Percentiles rank a stretch among this genome's conserved stretches.
Conservation (phyloP, 2,113 vertebrate genomes). For the Paradoxurus hermaphroditus region DNA sequence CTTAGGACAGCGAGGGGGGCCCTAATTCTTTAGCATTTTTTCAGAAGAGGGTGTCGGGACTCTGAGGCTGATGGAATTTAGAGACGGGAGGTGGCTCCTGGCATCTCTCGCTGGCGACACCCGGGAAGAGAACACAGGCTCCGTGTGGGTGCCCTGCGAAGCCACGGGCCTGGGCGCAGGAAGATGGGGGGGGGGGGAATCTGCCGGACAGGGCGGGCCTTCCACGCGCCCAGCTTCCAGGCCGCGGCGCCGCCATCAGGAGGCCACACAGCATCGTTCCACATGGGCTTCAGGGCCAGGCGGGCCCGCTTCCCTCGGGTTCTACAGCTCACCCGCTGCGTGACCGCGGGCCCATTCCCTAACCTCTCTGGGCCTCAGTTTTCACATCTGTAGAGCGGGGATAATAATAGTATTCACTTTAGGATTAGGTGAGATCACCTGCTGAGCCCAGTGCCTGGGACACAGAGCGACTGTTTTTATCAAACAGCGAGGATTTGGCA, state of each 20-base stretch:
- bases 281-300: background rate
- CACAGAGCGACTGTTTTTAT: background rate
- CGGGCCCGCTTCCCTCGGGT: rapidly evolving
- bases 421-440: conserved; percentile 8
- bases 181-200: background rate
- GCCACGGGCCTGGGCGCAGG: rapidly evolving
- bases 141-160: background rate
- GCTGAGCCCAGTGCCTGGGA: background rate
- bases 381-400: background rate
- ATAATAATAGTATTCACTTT: background rate
- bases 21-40: background rate
- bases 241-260: background rate
- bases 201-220: background rate
- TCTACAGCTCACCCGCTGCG: background rate
- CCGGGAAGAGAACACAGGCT: background rate
- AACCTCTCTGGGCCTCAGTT: background rate
- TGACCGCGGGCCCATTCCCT: background rate
- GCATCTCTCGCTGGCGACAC: background rate
- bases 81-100: background rate
- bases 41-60: background rate
- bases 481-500: background rate
- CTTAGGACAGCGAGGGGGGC: background rate
- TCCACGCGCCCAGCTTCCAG: background rate
- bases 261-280: rapidly evolving
- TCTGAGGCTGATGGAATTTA: background rate